Base-by-base conservation (phyloP, 2,888 invertebrate genomes). In the Caenorhabditis sinica region DNA sequence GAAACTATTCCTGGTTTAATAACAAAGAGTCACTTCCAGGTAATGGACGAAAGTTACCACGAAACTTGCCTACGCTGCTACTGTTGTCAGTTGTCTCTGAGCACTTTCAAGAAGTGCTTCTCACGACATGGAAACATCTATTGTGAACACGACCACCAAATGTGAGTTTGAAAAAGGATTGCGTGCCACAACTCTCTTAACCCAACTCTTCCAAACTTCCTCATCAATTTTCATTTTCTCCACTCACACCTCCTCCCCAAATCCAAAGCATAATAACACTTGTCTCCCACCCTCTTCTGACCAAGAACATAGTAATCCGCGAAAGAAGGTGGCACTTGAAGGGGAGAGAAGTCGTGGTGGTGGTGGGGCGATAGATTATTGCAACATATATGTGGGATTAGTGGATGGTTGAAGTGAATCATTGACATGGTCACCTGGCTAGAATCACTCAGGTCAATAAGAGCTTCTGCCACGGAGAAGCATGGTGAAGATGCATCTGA, bases 61-160 rank as follows among this genome's bases (percentile, higher is more conserved):
- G 92, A 92, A 82, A 33, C 68, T 5, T 92, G 92, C 75, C 87
- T 92, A 0, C 85, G 88, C 17, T 92, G 92, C 80, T 86, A 71
- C 13, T 86, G 85, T 49, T 92, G 92, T 69, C 90, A 88, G 13
- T 66, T 83, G 9, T 68, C 86, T 9, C 85, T 92, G 25, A 75
- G 86, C 61, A 77, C 82, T 5, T 80, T 68, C 51, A 83, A 82
- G 30, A 88, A 89, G 28, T 92, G 92, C 86, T 92, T 86, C 80
- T 75, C 89, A 53, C 89, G 88, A 60, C 89, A 90, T 36, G 90
- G 91, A 3, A 88, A 88, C 25, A 85, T 92, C 58, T 92, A 91
- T 86, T 92, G 92, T 81, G 86, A 86, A 66, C 88, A 91, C 28
- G 91, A 92, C 73, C 91, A 92, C 83, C 72, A 86, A 23, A 80